These are phyloP conservation scores for Cryptus viduatorius DNA, from an alignment of 2,888 invertebrate genomes.

Conservation along the genomic window DNA sequence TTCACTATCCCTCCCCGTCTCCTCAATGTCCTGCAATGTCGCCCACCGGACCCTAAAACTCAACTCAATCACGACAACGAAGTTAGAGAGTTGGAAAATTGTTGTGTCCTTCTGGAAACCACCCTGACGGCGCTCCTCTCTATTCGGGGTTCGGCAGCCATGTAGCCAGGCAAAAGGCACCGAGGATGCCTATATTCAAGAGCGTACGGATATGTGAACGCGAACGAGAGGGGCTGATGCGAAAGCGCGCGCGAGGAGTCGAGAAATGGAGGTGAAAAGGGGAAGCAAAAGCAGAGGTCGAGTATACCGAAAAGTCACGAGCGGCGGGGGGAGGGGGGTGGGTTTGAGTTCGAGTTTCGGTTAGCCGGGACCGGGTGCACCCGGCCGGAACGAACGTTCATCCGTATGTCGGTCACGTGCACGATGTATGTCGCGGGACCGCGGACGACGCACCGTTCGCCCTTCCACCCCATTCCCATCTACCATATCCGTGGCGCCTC, in stretches of 20 bases:
- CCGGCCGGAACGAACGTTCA: conserved; percentile 67
- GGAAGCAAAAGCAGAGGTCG: neutral
- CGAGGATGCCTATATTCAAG: neutral
- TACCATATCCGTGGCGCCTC: conserved; percentile 22
- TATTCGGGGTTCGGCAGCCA: conserved; percentile 28
- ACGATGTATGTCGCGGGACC: conserved; percentile 68
- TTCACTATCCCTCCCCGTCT: conserved; percentile 7
- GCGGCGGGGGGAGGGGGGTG: neutral
- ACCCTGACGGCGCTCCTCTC: conserved; percentile 11
- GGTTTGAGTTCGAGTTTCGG: conserved; percentile 61
- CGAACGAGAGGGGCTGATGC: conserved; percentile 35
- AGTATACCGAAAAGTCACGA: conserved; percentile 21
- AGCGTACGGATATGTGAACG: conserved; percentile 31
- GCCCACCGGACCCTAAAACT: conserved; percentile 65
- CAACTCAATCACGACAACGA: conserved; percentile 69
- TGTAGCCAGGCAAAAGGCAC: conserved; percentile 18
- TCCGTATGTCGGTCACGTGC: conserved; percentile 68
- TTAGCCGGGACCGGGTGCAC: conserved; percentile 63
- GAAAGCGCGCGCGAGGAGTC: conserved; percentile 44
- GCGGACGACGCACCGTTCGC: conserved; percentile 64
- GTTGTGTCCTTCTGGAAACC: conserved; percentile 52
- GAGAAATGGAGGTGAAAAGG: conserved; percentile 26
- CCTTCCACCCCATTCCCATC: conserved; percentile 45
- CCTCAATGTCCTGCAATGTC: conserved; percentile 56
- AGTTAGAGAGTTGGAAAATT: conserved; percentile 69